Percentiles rank a stretch among this genome's conserved stretches.
Conservation (phyloP, 2,797 vertebrate genomes). For the Macropus fuliginosus region DNA sequence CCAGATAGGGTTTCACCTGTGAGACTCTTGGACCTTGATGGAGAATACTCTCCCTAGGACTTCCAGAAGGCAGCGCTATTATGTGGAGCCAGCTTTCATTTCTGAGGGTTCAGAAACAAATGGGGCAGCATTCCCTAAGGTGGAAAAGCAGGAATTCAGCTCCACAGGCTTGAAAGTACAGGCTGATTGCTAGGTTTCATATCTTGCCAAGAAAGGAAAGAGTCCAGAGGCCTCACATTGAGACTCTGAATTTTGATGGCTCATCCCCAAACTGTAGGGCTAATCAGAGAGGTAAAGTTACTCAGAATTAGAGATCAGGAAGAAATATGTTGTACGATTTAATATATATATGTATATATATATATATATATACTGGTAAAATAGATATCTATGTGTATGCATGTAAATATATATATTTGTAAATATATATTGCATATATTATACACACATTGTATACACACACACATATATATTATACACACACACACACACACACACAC, state of each 20-base stretch:
- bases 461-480: no score
- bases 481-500: no score
- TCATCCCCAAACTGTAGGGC: not conserved
- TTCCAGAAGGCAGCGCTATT: constrained; percentile 65
- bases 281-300: not conserved
- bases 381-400: no score
- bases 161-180: constrained; percentile 61
- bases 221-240: not conserved
- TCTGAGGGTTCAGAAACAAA: constrained; percentile 77
- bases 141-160: constrained; percentile 68
- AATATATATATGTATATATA: no score
- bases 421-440: no score
- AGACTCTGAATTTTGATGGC: constrained; percentile 11
- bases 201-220: not conserved
- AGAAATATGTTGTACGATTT: not conserved
- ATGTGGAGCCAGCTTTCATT: constrained; percentile 65
- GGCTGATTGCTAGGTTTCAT: constrained; percentile 50
- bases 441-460: no score
- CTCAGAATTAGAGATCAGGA: constrained; percentile 15
- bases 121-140: constrained; percentile 74
- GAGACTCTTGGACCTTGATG: constrained; percentile 56
- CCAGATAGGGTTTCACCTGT: constrained; percentile 73
- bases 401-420: no score
- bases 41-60: constrained; percentile 75
- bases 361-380: no score